Conservation (phyloP, 2,113 vertebrate species). For the Arothron firmamentum region DNA sequence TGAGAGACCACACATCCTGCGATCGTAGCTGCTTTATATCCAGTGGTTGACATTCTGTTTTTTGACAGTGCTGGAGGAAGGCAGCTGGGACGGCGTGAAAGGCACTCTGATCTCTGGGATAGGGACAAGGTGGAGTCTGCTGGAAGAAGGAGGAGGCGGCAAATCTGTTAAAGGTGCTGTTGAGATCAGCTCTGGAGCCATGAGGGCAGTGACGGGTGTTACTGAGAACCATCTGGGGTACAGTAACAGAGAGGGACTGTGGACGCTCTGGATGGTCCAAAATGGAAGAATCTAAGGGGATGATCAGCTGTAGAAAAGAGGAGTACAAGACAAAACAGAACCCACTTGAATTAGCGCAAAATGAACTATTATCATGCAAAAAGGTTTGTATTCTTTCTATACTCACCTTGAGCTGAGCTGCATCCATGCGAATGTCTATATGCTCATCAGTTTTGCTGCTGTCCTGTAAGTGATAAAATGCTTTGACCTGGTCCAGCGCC, state of each 20-base stretch:
- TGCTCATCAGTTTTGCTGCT: conserved; percentile 84
- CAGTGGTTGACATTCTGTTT: conserved; percentile 57
- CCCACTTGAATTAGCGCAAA: neutral
- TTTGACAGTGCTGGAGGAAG: conserved; percentile 80
- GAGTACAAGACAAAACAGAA: neutral
- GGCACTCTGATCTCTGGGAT: conserved; percentile 77
- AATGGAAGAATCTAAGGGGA: conserved; percentile 88
- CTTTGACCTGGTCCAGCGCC: conserved; percentile 93
- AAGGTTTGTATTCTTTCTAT: neutral
- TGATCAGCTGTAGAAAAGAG: conserved; percentile 72
- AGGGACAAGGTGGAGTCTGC: conserved; percentile 55
- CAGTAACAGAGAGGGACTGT: conserved; percentile 74
- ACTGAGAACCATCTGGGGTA: conserved; percentile 76
- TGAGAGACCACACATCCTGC: conserved; percentile 88
- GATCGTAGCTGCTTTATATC: conserved; percentile 65
- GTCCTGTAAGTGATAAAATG: conserved; percentile 90
- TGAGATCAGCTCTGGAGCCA: conserved; percentile 72
- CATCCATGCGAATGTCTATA: conserved; percentile 86
- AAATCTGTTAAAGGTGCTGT: conserved; percentile 74
- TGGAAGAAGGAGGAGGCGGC: conserved; percentile 81
- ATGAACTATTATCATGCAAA: neutral
- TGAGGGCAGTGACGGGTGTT: conserved; percentile 87
- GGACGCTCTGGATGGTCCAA: conserved; percentile 84
- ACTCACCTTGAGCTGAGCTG: conserved; percentile 84
- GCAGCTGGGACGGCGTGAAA: conserved; percentile 82